Conservation (phyloP, 2,113 vertebrate species). For the Chinchilla lanigera region DNA sequence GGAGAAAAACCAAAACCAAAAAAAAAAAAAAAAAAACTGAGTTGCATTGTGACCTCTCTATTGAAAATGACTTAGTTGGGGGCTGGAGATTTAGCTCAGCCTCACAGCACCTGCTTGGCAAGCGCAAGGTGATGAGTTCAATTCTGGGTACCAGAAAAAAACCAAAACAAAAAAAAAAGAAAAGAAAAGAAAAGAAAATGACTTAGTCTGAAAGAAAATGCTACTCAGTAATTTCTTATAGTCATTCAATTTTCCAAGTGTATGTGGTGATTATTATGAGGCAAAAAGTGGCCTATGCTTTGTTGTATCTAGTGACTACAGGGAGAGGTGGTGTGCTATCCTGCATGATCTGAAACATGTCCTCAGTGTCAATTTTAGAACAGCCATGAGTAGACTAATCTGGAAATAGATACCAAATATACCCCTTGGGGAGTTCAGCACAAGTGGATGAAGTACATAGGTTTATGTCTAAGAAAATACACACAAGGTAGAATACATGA, state of each 20-base stretch:
- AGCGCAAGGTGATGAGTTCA: too few species aligned
- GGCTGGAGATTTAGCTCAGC: too few species aligned
- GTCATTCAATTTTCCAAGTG: neutral
- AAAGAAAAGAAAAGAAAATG: too few species aligned
- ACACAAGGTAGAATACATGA: neutral
- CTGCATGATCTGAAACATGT: accelerated
- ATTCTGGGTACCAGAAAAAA: too few species aligned
- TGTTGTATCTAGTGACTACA: neutral
- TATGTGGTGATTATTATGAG: neutral
- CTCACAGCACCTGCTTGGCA: too few species aligned
- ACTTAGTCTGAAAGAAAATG: neutral
- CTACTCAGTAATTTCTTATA: neutral
- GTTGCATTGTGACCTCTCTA: accelerated
- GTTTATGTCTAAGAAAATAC: neutral
- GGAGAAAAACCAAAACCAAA: too few species aligned
- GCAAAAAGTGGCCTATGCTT: accelerated
- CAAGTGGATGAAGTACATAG: neutral
- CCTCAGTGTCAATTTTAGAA: neutral
- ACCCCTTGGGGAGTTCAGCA: neutral
- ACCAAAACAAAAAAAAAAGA: too few species aligned
- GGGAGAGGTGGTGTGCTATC: accelerated
- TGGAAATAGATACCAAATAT: neutral
- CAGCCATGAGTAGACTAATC: accelerated
- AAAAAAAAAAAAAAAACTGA: too few species aligned
- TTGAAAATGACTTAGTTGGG: neutral